phyloP scores from a whole-genome alignment of 2,797 vertebrate genomes.

The Alosa sapidissima region DNA sequence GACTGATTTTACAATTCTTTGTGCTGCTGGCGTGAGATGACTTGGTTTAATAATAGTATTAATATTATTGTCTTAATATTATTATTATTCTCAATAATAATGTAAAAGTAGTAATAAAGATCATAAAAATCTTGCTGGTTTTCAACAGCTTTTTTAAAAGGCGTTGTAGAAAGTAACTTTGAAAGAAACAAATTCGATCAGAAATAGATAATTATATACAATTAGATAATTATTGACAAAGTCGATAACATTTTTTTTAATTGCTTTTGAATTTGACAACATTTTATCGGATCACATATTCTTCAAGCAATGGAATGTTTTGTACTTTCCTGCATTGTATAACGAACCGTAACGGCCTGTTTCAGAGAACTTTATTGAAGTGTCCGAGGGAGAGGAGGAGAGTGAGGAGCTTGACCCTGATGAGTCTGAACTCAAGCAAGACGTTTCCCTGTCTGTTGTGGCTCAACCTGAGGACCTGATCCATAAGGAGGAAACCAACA shows the following conservation, averaged over 20 bases:
- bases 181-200: no score
- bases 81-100: no score
- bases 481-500: conserved; percentile 51
- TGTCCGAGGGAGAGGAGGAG: conserved; percentile 69
- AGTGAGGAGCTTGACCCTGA: conserved; percentile 59
- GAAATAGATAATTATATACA: no score
- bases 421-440: conserved; percentile 51
- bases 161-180: no score
- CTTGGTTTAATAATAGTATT: no score
- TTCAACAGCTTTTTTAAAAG: no score
- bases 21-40: not conserved
- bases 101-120: not conserved
- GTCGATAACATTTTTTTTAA: no score
- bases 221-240: no score
- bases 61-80: no score
- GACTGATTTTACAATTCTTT: not conserved
- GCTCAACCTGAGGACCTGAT: conserved; percentile 44
- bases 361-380: conserved; percentile 89
- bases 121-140: not conserved
- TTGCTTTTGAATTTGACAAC: no score
- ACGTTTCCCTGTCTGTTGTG: conserved; percentile 55
- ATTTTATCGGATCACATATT: no score
- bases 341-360: conserved; percentile 15
- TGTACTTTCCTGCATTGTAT: not conserved
- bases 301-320: no score